These are phyloP conservation scores for Daubentonia madagascariensis DNA, from an alignment of 2,113 vertebrate species.

Conservation along the genomic window DNA sequence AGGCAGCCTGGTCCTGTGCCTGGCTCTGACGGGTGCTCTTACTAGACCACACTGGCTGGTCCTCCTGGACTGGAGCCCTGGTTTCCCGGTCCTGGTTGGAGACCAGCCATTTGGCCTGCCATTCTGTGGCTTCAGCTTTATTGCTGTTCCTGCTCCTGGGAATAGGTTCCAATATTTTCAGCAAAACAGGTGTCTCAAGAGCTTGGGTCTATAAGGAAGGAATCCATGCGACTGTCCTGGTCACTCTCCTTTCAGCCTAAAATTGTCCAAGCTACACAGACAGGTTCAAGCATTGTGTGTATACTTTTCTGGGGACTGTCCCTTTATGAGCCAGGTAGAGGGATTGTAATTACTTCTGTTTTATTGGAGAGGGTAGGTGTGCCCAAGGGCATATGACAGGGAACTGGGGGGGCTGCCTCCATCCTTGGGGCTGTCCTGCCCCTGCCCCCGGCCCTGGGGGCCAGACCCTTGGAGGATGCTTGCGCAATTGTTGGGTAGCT, in stretches of 20 bases:
- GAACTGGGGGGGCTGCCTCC: no score
- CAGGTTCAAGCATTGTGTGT: not conserved
- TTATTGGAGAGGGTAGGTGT: not conserved
- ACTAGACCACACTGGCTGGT: not conserved
- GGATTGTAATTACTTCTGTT: not conserved
- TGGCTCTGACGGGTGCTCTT: not conserved
- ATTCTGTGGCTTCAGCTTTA: not conserved
- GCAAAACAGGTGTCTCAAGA: not conserved
- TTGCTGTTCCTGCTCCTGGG: not conserved
- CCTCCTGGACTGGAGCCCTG: not conserved
- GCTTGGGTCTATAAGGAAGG: no score
- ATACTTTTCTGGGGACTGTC: not conserved
- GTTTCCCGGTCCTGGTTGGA: not conserved
- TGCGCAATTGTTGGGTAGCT: not conserved
- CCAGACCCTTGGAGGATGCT: not conserved
- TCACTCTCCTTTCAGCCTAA: not conserved
- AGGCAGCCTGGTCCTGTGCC: not conserved
- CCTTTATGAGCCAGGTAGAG: not conserved
- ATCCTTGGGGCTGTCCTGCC: not conserved
- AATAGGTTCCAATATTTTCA: not conserved
- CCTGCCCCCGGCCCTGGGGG: rapidly evolving
- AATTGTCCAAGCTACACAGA: not conserved
- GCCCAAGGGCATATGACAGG: no score
- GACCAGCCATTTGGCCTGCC: not conserved
- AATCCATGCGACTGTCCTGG: not conserved